phyloP scores from a whole-genome alignment of 2,797 vertebrate genomes.

The Brotogeris chrysoptera region DNA sequence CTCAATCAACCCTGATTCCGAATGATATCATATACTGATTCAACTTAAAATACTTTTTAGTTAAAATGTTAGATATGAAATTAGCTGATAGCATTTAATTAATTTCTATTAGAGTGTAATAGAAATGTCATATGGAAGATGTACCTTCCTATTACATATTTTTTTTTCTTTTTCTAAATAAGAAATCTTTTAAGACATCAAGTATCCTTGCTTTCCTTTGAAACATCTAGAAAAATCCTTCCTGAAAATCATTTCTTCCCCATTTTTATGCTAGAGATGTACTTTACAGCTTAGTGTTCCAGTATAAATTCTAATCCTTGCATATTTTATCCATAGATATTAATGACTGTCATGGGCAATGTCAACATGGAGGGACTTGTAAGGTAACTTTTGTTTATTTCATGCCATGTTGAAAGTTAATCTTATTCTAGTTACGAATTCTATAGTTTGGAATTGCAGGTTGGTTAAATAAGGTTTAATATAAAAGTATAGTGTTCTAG shows the following conservation, averaged over 20 bases:
- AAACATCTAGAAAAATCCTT: neutral
- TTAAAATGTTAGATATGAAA: neutral
- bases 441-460: neutral
- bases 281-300: neutral
- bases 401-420: neutral
- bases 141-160: neutral
- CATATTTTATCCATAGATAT: conserved; percentile 77
- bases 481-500: neutral
- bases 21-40: neutral
- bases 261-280: neutral
- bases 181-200: neutral
- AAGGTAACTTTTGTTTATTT: conserved; percentile 79
- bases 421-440: neutral
- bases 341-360: conserved; percentile 88
- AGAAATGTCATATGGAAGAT: neutral
- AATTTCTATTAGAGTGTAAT: neutral
- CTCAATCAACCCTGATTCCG: neutral
- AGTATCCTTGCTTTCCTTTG: neutral
- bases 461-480: neutral
- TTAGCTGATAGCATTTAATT: neutral
- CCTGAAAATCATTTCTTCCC: neutral
- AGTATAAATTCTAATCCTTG: conserved; percentile 7
- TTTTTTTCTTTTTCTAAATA: neutral
- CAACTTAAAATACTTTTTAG: neutral
- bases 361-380: conserved; percentile 90